phyloP scores from a whole-genome alignment of 2,888 invertebrate species.

The Andrena dorsata region DNA sequence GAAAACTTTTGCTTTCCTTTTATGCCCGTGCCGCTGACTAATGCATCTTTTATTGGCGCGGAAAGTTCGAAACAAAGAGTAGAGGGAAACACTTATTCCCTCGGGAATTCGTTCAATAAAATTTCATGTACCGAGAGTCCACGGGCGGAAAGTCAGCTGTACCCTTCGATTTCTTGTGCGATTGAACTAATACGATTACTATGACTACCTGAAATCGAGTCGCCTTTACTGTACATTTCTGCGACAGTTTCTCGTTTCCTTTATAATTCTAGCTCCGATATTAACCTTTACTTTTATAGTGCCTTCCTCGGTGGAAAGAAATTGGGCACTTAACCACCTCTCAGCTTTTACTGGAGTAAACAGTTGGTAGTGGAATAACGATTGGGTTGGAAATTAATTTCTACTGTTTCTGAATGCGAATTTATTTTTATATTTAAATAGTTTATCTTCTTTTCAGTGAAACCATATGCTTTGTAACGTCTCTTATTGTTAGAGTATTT shows the following conservation, averaged over 20 bases:
- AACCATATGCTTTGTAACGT: too few species aligned
- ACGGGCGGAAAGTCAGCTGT: conserved; percentile 58
- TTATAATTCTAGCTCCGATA: not conserved
- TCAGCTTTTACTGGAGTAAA: too few species aligned
- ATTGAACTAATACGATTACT: conserved; percentile 72
- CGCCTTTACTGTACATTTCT: not conserved
- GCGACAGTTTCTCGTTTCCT: not conserved
- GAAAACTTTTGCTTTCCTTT: conserved; percentile 65
- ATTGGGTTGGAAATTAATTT: too few species aligned
- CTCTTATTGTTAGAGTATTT: too few species aligned
- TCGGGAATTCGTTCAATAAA: conserved; percentile 41
- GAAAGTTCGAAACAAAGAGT: conserved; percentile 46
- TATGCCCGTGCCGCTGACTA: conserved; percentile 29
- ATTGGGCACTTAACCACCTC: too few species aligned
- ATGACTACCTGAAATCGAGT: conserved; percentile 38
- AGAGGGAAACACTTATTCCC: conserved; percentile 13
- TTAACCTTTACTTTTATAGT: not conserved
- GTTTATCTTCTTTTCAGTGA: too few species aligned
- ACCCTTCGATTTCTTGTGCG: conserved; percentile 72
- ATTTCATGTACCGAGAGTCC: conserved; percentile 35
- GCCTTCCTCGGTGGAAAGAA: too few species aligned
- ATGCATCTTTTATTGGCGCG: conserved; percentile 45
- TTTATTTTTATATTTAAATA: too few species aligned
- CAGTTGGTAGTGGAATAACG: too few species aligned
- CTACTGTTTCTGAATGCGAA: too few species aligned